A percentile compares a stretch with the other conserved stretches of the same genome.
phyloP scores from a whole-genome alignment of 2,888 invertebrate species.

The Lepidochrysops patricia region DNA sequence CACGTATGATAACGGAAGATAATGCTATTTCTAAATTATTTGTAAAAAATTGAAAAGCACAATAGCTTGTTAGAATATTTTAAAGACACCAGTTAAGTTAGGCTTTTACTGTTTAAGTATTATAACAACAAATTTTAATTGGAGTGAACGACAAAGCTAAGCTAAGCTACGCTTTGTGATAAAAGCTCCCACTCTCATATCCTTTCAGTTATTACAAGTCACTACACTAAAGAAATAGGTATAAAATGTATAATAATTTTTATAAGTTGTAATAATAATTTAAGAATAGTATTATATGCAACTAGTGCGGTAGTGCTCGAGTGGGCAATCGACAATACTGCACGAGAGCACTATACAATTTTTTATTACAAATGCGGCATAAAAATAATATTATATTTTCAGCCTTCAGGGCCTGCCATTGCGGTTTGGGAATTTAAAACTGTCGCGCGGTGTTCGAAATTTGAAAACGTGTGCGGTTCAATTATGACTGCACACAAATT shows the following conservation, averaged over 20 bases:
- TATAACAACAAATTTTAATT: neutral
- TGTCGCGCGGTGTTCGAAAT: too few species aligned
- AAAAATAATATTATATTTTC: too few species aligned
- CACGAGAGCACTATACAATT: too few species aligned
- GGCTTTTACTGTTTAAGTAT: neutral
- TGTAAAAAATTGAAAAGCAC: neutral
- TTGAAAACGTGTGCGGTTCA: too few species aligned
- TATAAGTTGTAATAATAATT: neutral
- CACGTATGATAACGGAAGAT: too few species aligned
- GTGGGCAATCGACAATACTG: too few species aligned
- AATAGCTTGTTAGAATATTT: neutral
- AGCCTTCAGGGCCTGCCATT: too few species aligned
- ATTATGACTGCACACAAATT: too few species aligned
- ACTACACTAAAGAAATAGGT: neutral
- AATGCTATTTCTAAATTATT: too few species aligned
- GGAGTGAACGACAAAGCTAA: neutral
- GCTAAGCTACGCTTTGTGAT: neutral
- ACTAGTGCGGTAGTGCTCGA: too few species aligned
- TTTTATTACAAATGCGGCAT: too few species aligned
- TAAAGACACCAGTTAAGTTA: neutral
- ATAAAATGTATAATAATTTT: neutral
- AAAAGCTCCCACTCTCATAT: neutral
- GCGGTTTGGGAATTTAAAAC: too few species aligned
- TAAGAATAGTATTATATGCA: neutral
- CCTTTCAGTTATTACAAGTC: neutral